Percentiles rank a stretch among this genome's conserved stretches.
phyloP scores from a whole-genome alignment of 2,888 invertebrate genomes.

The Himalopsyche anomala region DNA sequence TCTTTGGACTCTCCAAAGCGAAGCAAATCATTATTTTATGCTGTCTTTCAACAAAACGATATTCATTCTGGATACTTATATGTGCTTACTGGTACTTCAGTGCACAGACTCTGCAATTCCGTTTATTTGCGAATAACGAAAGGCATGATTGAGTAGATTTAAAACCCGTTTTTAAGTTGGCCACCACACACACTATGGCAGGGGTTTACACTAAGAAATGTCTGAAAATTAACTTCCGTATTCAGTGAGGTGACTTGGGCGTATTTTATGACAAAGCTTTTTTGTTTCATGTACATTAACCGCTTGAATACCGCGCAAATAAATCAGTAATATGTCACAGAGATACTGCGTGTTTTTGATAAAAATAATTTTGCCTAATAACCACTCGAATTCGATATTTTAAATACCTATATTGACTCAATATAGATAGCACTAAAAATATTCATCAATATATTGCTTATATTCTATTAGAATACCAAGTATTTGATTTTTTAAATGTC shows the following conservation, averaged over 20 bases:
- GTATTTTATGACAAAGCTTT: too few species aligned
- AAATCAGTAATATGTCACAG: too few species aligned
- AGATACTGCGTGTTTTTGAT: too few species aligned
- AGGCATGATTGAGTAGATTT: not conserved
- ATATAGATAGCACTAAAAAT: too few species aligned
- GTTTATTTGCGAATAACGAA: conserved; percentile 25
- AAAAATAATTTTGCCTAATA: too few species aligned
- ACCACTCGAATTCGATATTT: too few species aligned
- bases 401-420: too few species aligned
- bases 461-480: too few species aligned
- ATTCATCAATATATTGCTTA: too few species aligned
- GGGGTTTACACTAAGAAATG: conserved; percentile 5
- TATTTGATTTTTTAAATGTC: too few species aligned
- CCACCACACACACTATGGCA: not conserved
- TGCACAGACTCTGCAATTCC: not conserved
- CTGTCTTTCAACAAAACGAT: not conserved
- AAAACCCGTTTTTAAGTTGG: conserved; percentile 26
- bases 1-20: not conserved
- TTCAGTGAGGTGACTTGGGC: not conserved
- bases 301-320: too few species aligned
- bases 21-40: not conserved
- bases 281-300: too few species aligned
- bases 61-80: not conserved
- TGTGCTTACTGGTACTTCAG: not conserved
- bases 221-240: conserved; percentile 11